Conservation (phyloP, 1,140 invertebrate genomes). For the Acromyrmex heyeri region DNA sequence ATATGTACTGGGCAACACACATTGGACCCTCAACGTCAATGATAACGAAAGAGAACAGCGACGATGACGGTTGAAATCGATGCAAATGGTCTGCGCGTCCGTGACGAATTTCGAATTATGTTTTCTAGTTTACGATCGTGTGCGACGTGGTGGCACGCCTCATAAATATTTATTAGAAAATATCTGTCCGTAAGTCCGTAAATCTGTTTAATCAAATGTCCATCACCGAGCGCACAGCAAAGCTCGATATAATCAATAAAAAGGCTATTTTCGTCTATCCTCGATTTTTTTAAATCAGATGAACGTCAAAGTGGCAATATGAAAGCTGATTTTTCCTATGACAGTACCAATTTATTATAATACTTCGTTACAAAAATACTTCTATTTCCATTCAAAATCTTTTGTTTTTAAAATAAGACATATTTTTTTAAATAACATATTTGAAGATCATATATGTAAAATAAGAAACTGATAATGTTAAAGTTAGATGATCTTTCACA, state of each 20-base stretch:
- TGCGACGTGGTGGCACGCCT: constrained; percentile 35
- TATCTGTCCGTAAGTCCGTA: constrained; percentile 49
- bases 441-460: background rate
- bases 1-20: constrained; percentile 22
- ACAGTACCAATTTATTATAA: background rate
- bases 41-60: background rate
- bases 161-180: constrained; percentile 66
- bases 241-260: constrained; percentile 29
- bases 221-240: background rate
- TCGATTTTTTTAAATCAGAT: background rate
- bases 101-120: constrained; percentile 64
- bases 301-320: background rate
- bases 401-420: background rate
- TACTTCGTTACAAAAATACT: background rate
- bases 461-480: background rate
- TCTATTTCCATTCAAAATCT: background rate
- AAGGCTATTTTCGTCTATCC: background rate
- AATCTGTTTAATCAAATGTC: constrained; percentile 46
- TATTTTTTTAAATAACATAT: background rate
- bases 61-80: constrained; percentile 57
- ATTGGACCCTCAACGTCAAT: constrained; percentile 13
- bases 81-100: constrained; percentile 57
- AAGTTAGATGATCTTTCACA: background rate
- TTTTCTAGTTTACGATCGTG: constrained; percentile 59
- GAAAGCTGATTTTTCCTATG: background rate